Conservation (phyloP, 2,113 vertebrate species). For the Leucopsar rothschildi region DNA sequence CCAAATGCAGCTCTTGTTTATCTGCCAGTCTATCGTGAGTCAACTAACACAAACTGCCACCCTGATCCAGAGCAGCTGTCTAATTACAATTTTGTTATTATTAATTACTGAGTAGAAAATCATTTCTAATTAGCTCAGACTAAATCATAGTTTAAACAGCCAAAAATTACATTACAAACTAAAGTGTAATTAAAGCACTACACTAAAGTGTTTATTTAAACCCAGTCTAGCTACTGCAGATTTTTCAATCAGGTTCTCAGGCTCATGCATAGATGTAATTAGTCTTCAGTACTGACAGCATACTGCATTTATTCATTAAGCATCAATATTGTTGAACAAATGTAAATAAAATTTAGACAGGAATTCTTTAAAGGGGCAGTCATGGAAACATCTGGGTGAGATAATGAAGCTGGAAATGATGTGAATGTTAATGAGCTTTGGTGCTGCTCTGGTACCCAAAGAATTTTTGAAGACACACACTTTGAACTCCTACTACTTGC, state of each 20-base stretch:
- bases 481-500: background rate
- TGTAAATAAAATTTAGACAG: conserved; percentile 81
- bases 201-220: conserved; percentile 98
- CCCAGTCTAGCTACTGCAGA: conserved; percentile 84
- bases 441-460: background rate
- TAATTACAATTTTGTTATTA: conserved; percentile 99
- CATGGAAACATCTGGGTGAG: conserved; percentile 77
- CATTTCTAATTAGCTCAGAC: conserved; percentile 97
- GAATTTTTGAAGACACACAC: conserved; percentile 8
- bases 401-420: conserved; percentile 66
- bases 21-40: conserved; percentile 81
- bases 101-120: conserved; percentile 94
- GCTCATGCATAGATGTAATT: conserved; percentile 80
- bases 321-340: conserved; percentile 80
- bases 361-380: conserved; percentile 78
- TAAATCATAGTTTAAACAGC: conserved; percentile 95
- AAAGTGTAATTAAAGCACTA: conserved; percentile 96
- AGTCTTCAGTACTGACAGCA: conserved; percentile 79
- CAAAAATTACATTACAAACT: conserved; percentile 87
- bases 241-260: conserved; percentile 82
- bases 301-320: conserved; percentile 82
- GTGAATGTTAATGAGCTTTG: conserved; percentile 69
- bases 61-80: conserved; percentile 88
- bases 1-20: conserved; percentile 60
- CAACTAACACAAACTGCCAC: conserved; percentile 79